A percentile compares a stretch with the other conserved stretches of the same genome.
phyloP scores from a whole-genome alignment of 2,888 invertebrate species.

The Pteria penguin region DNA sequence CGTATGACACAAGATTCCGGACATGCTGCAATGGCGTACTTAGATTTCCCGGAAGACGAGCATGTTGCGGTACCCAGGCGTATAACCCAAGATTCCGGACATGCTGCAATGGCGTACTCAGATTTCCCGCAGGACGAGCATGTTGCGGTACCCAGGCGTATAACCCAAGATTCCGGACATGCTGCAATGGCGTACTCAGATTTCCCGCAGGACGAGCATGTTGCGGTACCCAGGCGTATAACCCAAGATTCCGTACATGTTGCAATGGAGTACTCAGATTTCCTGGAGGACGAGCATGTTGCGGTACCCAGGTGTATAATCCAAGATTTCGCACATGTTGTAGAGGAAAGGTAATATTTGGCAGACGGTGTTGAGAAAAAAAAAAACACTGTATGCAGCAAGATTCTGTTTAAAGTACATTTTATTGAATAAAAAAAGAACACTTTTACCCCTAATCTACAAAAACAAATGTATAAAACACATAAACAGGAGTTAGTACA shows the following conservation, averaged over 20 bases:
- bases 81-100: conserved; percentile 1
- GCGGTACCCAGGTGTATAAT: conserved; percentile 21
- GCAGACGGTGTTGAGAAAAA: too few species aligned
- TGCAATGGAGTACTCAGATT: conserved; percentile 7
- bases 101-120: conserved; percentile 4
- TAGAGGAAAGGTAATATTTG: too few species aligned
- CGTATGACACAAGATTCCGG: neutral
- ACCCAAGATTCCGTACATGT: conserved; percentile 2
- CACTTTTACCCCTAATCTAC: too few species aligned
- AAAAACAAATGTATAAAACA: too few species aligned
- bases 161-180: neutral
- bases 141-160: conserved; percentile 19
- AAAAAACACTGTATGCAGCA: too few species aligned
- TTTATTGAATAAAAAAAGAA: too few species aligned
- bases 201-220: neutral
- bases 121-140: neutral
- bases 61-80: conserved; percentile 15
- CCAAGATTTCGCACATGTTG: conserved; percentile 9
- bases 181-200: conserved; percentile 7
- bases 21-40: conserved; percentile 13
- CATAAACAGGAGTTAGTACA: too few species aligned
- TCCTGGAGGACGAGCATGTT: neutral
- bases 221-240: conserved; percentile 11
- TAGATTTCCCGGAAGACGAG: neutral
- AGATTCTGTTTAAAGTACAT: too few species aligned